Conservation (phyloP, 2,113 vertebrate genomes). For the Indri indri region DNA sequence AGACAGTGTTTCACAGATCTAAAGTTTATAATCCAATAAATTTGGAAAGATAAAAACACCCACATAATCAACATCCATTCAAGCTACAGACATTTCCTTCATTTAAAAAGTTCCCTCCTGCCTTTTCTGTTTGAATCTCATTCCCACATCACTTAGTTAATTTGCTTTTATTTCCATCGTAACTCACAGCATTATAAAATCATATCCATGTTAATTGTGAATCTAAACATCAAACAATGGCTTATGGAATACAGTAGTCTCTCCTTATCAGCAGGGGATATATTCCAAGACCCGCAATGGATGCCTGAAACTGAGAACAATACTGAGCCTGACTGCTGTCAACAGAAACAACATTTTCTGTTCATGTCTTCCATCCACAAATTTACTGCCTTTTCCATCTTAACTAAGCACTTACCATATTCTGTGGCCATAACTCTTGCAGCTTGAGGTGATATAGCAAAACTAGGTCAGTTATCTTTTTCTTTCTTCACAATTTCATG, state of each 20-base stretch:
- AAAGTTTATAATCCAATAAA: background rate
- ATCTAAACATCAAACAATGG: background rate
- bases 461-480: background rate
- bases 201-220: background rate
- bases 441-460: background rate
- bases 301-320: background rate
- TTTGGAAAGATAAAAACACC: background rate
- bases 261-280: no score
- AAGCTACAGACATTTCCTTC: background rate
- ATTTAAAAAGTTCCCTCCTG: background rate
- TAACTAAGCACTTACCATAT: background rate
- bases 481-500: background rate
- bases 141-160: no score
- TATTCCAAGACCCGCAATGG: no score
- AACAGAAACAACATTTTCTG: background rate
- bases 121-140: background rate
- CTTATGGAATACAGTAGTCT: background rate
- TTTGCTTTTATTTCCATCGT: background rate
- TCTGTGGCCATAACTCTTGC: background rate
- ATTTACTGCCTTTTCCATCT: background rate
- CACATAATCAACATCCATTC: background rate
- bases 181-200: background rate
- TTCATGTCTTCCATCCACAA: background rate
- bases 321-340: background rate
- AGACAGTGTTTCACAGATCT: background rate